phyloP scores from a whole-genome alignment of 1,140 invertebrate species.

The Scaptomyza hsui region DNA sequence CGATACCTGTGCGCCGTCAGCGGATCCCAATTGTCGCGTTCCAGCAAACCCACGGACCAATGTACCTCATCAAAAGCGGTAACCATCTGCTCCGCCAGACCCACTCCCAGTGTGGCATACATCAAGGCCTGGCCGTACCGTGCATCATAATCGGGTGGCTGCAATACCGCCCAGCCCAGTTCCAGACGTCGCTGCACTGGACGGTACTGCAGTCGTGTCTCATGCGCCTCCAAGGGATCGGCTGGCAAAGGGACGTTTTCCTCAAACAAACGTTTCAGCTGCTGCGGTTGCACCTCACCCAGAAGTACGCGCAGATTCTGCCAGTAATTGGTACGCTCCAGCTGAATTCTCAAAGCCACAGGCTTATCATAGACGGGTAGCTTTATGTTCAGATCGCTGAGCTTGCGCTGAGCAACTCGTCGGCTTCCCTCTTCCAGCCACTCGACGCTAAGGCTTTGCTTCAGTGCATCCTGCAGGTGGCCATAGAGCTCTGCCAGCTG shows the following conservation, averaged over 20 bases:
- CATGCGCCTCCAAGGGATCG: slow-evolving; percentile 66
- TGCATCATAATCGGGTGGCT: slow-evolving; percentile 95
- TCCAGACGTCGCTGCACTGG: slow-evolving; percentile 98
- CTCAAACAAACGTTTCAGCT: slow-evolving; percentile 49
- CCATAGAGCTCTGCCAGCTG: slow-evolving; percentile 40
- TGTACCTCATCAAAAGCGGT: slow-evolving; percentile 98
- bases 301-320: slow-evolving; percentile 60
- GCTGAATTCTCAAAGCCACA: slow-evolving; percentile 32
- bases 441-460: slow-evolving; percentile 48
- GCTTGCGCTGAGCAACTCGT: slow-evolving; percentile 56
- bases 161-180: slow-evolving; percentile 97
- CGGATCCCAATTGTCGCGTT: slow-evolving; percentile 94
- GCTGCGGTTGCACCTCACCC: slow-evolving; percentile 38
- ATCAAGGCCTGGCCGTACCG: slow-evolving; percentile 94
- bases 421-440: slow-evolving; percentile 69
- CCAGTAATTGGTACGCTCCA: slow-evolving; percentile 71
- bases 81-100: slow-evolving; percentile 96
- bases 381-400: slow-evolving; percentile 43
- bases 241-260: slow-evolving; percentile 28
- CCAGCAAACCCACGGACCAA: slow-evolving; percentile 91
- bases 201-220: slow-evolving; percentile 56
- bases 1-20: slow-evolving; percentile 95
- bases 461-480: slow-evolving; percentile 52
- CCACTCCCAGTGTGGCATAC: slow-evolving; percentile 97
- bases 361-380: slow-evolving; percentile 54